Conservation (phyloP, 2,113 vertebrate species). For the Oncorhynchus tshawytscha region DNA sequence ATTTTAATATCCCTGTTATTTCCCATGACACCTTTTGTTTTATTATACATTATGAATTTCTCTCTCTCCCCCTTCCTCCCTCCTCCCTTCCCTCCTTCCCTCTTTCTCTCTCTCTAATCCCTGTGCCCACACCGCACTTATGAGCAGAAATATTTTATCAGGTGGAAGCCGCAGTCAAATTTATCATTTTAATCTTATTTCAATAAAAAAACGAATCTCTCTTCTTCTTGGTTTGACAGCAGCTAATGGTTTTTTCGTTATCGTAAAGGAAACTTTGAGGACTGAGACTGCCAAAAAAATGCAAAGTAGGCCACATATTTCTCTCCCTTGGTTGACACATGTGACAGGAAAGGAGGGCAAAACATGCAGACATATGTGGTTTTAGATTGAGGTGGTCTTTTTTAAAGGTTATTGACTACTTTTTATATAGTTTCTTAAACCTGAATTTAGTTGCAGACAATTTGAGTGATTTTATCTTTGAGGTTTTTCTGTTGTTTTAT, state of each 20-base stretch:
- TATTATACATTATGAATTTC: conserved; percentile 81
- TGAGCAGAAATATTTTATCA: conserved; percentile 98
- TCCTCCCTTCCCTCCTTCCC: conserved; percentile 1
- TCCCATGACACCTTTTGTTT: conserved; percentile 80
- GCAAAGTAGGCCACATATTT: conserved; percentile 71
- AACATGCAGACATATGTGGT: conserved; percentile 5
- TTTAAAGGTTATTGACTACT: background rate
- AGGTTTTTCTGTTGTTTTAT: too few species aligned
- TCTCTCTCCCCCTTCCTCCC: conserved; percentile 49
- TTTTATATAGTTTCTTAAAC: background rate
- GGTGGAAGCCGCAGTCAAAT: conserved; percentile 85
- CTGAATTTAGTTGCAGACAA: too few species aligned
- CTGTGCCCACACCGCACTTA: conserved; percentile 84
- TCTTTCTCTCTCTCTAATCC: conserved; percentile 77
- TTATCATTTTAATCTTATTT: conserved; percentile 94
- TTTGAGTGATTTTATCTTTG: too few species aligned
- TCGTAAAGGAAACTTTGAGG: conserved; percentile 84
- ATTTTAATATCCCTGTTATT: conserved; percentile 82
- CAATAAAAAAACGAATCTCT: conserved; percentile 94
- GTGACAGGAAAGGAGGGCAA: conserved; percentile 43
- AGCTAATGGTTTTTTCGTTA: conserved; percentile 92
- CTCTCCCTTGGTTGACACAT: conserved; percentile 59
- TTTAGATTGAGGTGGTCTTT: conserved; percentile 19
- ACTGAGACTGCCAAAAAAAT: conserved; percentile 67
- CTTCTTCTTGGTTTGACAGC: conserved; percentile 82